Base-by-base conservation (phyloP, 2,888 invertebrate species). In the Lymantria dispar region DNA sequence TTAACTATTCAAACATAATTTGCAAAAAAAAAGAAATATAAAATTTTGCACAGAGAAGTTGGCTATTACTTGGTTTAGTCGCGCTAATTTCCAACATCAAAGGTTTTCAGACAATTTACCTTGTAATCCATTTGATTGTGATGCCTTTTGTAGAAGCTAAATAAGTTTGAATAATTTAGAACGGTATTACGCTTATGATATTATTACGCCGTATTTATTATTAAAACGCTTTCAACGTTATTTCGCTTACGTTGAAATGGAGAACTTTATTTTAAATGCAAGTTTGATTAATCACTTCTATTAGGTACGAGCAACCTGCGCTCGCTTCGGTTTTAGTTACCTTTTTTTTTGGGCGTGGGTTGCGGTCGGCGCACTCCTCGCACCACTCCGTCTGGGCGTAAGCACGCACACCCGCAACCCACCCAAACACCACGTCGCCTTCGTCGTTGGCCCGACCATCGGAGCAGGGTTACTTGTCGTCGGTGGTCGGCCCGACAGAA, bases 1-100 rank as follows among this genome's bases (percentile, higher is more conserved):
- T 59, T 43, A 45, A 54, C 61, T 62, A 65, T 66, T 64, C 55
- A 65, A 61, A 58, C 50, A 62, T 49, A 10, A 12, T 45, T 14
- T 22, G 15, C 44, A 44, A 45, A 45, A 52, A 41, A 41, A 33
- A 47, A 43, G 12, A 13, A 11, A 11, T 36, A 36, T 36, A 11
- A 36, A 36, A 36, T 2, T 5, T 5, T 11, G 3, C 7, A 11
- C 11, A 11, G 36, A 22, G 22, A 22, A 22, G 22, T 22, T 22
- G 11, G 36, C 36, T 38, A 11, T 38, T 38, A 33, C 38, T 38
- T 38, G 8, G 38, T 38, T 38, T 12, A 38, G 38, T n/a, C 12
- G n/a, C n/a, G 36, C 42, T 47, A 47, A 49, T 54, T 52, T 62
- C 47, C n/a, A 33, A 46, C 47, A 44, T 57, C 57, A 54, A 57